phyloP scores from a whole-genome alignment of 2,888 invertebrate genomes.

The Hirtodrosophila trivittata region DNA sequence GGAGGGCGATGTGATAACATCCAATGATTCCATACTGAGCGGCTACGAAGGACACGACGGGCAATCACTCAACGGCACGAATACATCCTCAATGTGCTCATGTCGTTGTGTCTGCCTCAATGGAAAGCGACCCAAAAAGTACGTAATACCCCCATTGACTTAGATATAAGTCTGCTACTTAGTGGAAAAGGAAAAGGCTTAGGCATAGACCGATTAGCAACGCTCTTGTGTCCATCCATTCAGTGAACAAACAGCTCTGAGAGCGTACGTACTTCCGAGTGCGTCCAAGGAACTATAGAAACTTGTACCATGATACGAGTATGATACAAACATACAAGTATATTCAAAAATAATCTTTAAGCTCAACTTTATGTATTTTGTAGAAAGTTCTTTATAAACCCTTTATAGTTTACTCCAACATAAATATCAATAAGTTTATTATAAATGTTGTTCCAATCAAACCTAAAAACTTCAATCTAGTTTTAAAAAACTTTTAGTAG shows the following conservation, averaged over 20 bases:
- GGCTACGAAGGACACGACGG: constrained; percentile 85
- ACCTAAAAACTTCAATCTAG: too few species aligned
- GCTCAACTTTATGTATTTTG: too few species aligned
- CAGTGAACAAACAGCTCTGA: background rate
- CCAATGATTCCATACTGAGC: constrained; percentile 94
- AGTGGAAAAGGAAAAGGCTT: constrained; percentile 12
- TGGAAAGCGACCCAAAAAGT: constrained; percentile 84
- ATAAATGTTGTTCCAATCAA: too few species aligned
- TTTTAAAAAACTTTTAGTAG: too few species aligned
- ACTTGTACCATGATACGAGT: too few species aligned
- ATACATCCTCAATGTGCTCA: constrained; percentile 84
- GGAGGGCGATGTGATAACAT: constrained; percentile 98
- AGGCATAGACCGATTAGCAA: constrained; percentile 33
- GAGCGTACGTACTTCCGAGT: background rate
- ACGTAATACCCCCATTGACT: too few species aligned
- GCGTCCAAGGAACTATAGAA: background rate
- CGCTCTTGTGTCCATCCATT: constrained; percentile 9
- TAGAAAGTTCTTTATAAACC: too few species aligned
- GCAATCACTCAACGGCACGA: constrained; percentile 82
- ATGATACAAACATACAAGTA: too few species aligned
- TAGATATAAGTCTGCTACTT: too few species aligned
- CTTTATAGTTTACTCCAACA: too few species aligned
- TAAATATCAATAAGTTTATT: too few species aligned
- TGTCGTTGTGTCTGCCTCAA: constrained; percentile 84
- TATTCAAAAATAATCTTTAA: too few species aligned